Percentiles rank a stretch among this genome's conserved stretches.
phyloP scores from a whole-genome alignment of 2,888 invertebrate species.

The Opisthograptis luteolata region DNA sequence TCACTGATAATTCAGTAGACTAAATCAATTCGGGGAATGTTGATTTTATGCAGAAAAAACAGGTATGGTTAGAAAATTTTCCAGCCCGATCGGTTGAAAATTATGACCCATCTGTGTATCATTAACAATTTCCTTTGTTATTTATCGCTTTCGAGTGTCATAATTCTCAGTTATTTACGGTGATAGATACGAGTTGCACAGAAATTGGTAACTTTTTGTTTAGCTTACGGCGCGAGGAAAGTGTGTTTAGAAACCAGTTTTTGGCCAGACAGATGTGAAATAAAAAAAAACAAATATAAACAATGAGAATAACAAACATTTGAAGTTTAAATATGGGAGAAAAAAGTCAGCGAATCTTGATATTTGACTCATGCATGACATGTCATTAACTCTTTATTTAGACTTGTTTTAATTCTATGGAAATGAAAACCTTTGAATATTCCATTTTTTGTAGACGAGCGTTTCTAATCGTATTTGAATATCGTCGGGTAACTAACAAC shows the following conservation, averaged over 20 bases:
- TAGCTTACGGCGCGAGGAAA: not conserved
- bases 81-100: slow-evolving; percentile 5
- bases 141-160: slow-evolving; percentile 19
- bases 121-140: slow-evolving; percentile 20
- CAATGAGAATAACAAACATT: too few relatives aligned
- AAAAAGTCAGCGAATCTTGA: too few relatives aligned
- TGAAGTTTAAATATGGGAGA: too few relatives aligned
- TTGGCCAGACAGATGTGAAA: too few relatives aligned
- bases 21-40: slow-evolving; percentile 1
- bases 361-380: too few relatives aligned
- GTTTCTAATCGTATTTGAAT: too few relatives aligned
- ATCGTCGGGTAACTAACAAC: too few relatives aligned
- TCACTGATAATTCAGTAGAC: not conserved
- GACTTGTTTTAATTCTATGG: too few relatives aligned
- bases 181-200: slow-evolving; percentile 14
- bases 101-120: slow-evolving; percentile 21
- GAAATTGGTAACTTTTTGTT: slow-evolving; percentile 12
- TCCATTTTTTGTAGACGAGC: too few relatives aligned
- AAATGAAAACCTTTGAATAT: too few relatives aligned
- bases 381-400: too few relatives aligned
- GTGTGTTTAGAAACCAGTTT: not conserved
- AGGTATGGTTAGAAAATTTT: slow-evolving; percentile 9
- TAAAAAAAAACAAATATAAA: too few relatives aligned
- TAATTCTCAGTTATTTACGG: slow-evolving; percentile 14
- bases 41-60: slow-evolving; percentile 9